phyloP scores from a whole-genome alignment of 2,113 vertebrate genomes.

The Gymnobelideus leadbeateri region DNA sequence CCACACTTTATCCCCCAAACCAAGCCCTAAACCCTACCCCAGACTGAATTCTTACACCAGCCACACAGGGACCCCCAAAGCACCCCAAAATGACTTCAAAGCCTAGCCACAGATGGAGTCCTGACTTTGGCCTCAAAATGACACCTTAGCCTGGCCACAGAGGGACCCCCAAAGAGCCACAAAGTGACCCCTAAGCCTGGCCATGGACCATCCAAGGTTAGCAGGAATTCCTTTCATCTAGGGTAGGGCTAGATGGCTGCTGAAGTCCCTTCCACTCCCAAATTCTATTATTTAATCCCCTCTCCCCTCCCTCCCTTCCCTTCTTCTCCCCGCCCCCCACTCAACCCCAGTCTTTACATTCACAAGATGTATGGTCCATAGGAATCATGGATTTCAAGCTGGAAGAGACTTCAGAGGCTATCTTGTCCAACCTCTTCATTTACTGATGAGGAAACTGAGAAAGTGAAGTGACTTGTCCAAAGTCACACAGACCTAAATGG shows the following conservation, averaged over 20 bases:
- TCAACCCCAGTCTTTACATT: too few species aligned
- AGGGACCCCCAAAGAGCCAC: background rate
- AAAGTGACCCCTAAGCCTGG: background rate
- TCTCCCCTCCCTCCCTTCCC: too few species aligned
- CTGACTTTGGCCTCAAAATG: background rate
- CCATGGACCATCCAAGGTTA: background rate
- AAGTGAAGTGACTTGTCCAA: background rate
- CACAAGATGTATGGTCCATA: too few species aligned
- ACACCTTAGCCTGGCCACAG: background rate
- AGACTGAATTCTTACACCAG: background rate
- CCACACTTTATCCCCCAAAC: slow-evolving; percentile 27
- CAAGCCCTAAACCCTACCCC: background rate
- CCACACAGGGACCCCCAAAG: background rate
- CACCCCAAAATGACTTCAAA: too few species aligned
- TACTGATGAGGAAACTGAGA: too few species aligned
- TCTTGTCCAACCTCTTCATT: background rate
- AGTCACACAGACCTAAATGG: background rate
- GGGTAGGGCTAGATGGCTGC: background rate
- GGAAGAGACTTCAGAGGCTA: background rate
- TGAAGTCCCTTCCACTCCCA: background rate
- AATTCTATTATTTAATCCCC: background rate
- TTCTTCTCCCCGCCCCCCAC: too few species aligned
- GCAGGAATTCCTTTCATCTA: fast-evolving
- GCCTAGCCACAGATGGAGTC: background rate
- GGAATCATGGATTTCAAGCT: too few species aligned